A percentile compares a stretch with the other conserved stretches of the same genome.
Conservation (phyloP, 2,113 vertebrate species). For the Indri indri region DNA sequence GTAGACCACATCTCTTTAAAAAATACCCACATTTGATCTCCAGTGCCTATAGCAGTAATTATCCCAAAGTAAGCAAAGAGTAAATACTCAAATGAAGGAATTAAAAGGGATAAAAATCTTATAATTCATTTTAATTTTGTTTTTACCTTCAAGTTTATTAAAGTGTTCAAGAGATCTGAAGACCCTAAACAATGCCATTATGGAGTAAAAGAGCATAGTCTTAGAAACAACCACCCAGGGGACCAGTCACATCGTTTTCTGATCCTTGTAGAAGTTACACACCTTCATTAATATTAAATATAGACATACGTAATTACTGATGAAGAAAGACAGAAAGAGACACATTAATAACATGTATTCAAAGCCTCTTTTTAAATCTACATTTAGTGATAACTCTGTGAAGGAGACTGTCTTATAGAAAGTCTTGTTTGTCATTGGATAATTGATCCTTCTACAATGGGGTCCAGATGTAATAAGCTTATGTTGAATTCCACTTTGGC, state of each 20-base stretch:
- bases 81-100: neutral
- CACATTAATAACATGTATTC: neutral
- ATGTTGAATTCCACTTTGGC: neutral
- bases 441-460: neutral
- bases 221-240: neutral
- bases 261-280: neutral
- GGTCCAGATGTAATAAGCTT: neutral
- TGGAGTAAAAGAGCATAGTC: neutral
- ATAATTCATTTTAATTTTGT: neutral
- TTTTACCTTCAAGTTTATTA: neutral
- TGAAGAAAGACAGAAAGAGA: slow-evolving; percentile 7
- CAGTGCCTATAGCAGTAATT: neutral
- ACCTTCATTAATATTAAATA: neutral
- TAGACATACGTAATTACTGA: neutral
- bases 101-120: neutral
- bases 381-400: neutral
- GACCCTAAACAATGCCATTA: neutral
- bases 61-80: neutral
- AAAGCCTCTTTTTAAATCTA: neutral
- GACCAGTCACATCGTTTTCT: neutral
- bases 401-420: neutral
- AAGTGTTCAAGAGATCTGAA: neutral
- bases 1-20: neutral
- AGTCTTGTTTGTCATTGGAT: neutral
- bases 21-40: neutral